These are phyloP conservation scores for Alsophila aescularia DNA, from an alignment of 2,888 invertebrate species.

Conservation along the genomic window DNA sequence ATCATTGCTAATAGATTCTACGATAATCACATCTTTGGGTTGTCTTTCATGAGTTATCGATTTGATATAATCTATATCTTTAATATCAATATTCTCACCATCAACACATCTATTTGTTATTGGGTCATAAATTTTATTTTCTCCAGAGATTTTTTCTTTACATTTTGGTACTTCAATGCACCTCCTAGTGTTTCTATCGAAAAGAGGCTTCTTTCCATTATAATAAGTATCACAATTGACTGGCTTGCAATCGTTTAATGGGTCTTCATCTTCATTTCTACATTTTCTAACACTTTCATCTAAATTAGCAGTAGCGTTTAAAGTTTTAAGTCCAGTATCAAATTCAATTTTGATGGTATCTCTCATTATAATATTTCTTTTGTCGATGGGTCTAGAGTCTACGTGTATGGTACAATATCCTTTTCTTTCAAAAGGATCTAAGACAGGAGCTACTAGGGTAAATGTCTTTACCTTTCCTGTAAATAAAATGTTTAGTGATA, in stretches of 20 bases:
- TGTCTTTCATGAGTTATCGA: conserved; percentile 41
- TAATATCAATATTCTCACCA: conserved; percentile 44
- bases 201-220: conserved; percentile 61
- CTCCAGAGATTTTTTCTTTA: conserved; percentile 39
- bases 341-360: conserved; percentile 61
- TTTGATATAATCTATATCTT: conserved; percentile 61
- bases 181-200: conserved; percentile 46
- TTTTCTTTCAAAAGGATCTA: conserved; percentile 57
- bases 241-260: conserved; percentile 64
- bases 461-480: conserved; percentile 56
- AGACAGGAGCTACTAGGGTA: conserved; percentile 61
- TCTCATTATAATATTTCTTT: conserved; percentile 48
- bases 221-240: conserved; percentile 69
- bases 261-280: conserved; percentile 60
- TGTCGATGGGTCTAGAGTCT: conserved; percentile 55
- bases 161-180: conserved; percentile 57
- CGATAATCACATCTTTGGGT: conserved; percentile 56
- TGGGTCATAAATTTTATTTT: conserved; percentile 55
- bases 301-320: conserved; percentile 31
- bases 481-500: conserved; percentile 19
- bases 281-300: conserved; percentile 48
- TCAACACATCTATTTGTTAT: conserved; percentile 55
- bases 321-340: conserved; percentile 54
- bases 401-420: conserved; percentile 64
- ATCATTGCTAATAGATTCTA: conserved; percentile 37